phyloP scores from a whole-genome alignment of 2,797 vertebrate species.

The Epinephelus malabaricus region DNA sequence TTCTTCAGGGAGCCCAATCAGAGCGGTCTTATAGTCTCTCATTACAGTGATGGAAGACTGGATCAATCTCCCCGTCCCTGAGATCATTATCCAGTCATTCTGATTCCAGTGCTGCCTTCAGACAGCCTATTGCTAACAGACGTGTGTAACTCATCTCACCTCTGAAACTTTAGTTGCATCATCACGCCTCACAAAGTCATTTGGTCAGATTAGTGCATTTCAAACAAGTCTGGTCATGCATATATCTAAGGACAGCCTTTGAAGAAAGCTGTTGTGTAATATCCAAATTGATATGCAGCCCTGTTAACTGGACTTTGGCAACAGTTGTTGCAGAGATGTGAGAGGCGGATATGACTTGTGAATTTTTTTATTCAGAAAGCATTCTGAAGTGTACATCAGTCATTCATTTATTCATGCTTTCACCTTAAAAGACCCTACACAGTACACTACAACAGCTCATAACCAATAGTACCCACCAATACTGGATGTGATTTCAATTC shows the following conservation, averaged over 20 bases:
- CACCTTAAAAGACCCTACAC: background rate
- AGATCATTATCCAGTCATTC: slow-evolving; percentile 72
- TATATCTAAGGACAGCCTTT: slow-evolving; percentile 45
- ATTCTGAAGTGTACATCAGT: slow-evolving; percentile 27
- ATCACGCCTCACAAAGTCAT: slow-evolving; percentile 51
- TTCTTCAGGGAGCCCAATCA: slow-evolving; percentile 53
- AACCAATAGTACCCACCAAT: slow-evolving; percentile 7
- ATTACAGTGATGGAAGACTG: slow-evolving; percentile 64
- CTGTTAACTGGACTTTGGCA: slow-evolving; percentile 38
- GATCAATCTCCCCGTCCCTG: slow-evolving; percentile 62
- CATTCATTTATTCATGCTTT: slow-evolving; percentile 53
- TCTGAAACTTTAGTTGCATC: slow-evolving; percentile 57
- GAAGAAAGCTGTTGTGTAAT: slow-evolving; percentile 47
- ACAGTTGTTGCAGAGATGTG: slow-evolving; percentile 33
- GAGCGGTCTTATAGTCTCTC: slow-evolving; percentile 58
- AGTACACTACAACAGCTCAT: background rate
- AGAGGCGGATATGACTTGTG: slow-evolving; percentile 23
- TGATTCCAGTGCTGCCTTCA: slow-evolving; percentile 52
- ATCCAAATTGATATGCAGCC: slow-evolving; percentile 50
- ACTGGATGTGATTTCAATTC: slow-evolving; percentile 35
- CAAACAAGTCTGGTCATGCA: slow-evolving; percentile 19
- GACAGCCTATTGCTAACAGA: slow-evolving; percentile 37
- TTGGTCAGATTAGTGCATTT: slow-evolving; percentile 51
- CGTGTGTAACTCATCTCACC: slow-evolving; percentile 44
- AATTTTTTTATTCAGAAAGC: slow-evolving; percentile 35